Conservation (phyloP, 2,888 invertebrate genomes). For the Mesorhabditis sp. region DNA sequence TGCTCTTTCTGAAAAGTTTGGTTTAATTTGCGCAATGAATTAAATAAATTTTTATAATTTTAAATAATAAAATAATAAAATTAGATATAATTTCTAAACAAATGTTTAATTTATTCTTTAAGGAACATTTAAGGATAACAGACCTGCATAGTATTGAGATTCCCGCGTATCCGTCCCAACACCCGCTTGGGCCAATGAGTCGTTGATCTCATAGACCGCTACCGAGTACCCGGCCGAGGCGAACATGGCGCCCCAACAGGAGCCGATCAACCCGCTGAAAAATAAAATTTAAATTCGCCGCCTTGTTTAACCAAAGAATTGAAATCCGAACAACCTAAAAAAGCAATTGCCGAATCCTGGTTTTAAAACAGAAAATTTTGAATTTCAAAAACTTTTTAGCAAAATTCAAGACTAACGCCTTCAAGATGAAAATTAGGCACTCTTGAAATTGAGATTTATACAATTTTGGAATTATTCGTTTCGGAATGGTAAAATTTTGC, state of each 20-base stretch:
- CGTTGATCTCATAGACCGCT: slow-evolving; percentile 71
- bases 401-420: neutral
- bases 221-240: slow-evolving; percentile 87
- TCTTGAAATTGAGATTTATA: neutral
- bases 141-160: slow-evolving; percentile 11
- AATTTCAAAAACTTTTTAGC: too few species aligned
- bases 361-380: too few species aligned
- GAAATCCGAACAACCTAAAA: too few species aligned
- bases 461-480: too few species aligned
- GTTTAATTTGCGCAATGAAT: neutral
- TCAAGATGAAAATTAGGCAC: neutral
- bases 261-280: slow-evolving; percentile 83
- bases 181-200: slow-evolving; percentile 13
- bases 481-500: too few species aligned
- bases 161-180: slow-evolving; percentile 32
- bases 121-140: neutral
- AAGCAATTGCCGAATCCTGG: too few species aligned
- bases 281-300: neutral
- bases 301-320: too few species aligned
- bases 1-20: slow-evolving; percentile 61
- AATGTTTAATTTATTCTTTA: too few species aligned
- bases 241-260: slow-evolving; percentile 95
- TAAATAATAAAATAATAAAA: neutral
- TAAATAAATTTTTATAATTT: neutral
- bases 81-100: slow-evolving; percentile 28